A percentile compares a stretch with the other conserved stretches of the same genome.
phyloP scores from a whole-genome alignment of 2,113 vertebrate genomes.

The Sceloporus undulatus region DNA sequence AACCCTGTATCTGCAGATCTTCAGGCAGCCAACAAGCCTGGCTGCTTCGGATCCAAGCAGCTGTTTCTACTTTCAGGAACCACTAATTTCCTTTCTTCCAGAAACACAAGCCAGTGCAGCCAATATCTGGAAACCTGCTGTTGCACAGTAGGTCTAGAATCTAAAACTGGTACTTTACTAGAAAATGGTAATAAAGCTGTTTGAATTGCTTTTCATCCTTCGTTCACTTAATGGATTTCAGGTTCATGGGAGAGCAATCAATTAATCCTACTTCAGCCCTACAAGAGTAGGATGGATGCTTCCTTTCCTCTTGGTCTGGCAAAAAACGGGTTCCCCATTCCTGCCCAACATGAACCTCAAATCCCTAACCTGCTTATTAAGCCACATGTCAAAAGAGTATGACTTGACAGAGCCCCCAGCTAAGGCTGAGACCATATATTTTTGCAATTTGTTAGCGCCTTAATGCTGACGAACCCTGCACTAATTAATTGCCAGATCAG shows the following conservation, averaged over 20 bases:
- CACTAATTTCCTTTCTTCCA: constrained; percentile 77
- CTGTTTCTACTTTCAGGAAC: constrained; percentile 80
- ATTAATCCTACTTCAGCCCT: constrained; percentile 80
- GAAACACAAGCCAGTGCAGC: constrained; percentile 79
- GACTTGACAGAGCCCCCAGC: constrained; percentile 56
- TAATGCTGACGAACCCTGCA: constrained; percentile 56
- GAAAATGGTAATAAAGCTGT: constrained; percentile 84
- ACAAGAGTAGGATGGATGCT: constrained; percentile 66
- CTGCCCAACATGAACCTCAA: constrained; percentile 46
- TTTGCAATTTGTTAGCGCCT: constrained; percentile 51
- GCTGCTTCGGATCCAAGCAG: constrained; percentile 71
- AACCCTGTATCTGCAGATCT: constrained; percentile 33
- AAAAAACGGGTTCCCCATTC: constrained; percentile 46
- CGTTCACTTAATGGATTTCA: constrained; percentile 80
- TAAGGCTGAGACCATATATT: constrained; percentile 57
- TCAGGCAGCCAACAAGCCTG: constrained; percentile 57
- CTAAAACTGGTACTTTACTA: constrained; percentile 84
- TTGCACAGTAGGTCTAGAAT: constrained; percentile 82
- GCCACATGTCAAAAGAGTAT: constrained; percentile 52
- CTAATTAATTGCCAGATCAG: constrained; percentile 69
- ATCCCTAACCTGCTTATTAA: constrained; percentile 62
- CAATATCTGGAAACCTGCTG: constrained; percentile 83
- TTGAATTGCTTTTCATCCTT: constrained; percentile 83
- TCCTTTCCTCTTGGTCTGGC: constrained; percentile 70
- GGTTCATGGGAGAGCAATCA: constrained; percentile 84